Percentiles rank a stretch among this genome's conserved stretches.
Evolutionary conservation across 2,797 vertebrate genomes (phyloP).

Genomic region (Arnoldichthys spilopterus): DNA sequence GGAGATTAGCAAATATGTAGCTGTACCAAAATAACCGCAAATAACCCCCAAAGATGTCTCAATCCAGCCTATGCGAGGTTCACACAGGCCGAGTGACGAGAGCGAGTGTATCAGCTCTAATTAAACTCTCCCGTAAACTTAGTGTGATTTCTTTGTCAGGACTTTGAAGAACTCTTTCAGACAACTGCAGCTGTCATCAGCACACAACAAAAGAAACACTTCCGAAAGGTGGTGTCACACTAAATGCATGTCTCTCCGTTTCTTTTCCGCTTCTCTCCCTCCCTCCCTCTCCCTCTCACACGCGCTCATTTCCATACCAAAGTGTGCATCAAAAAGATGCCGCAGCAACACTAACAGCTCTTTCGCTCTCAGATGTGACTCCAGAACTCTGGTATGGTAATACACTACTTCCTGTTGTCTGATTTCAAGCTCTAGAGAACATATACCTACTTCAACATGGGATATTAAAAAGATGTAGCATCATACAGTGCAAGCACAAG

Average conservation of each 20-base stretch:
- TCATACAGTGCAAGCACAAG: background rate
- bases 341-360: slow-evolving; percentile 26
- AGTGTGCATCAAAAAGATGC: slow-evolving; percentile 9
- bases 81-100: background rate
- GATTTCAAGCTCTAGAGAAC: slow-evolving; percentile 14
- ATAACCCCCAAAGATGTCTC: background rate
- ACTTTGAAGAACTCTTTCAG: slow-evolving; percentile 19
- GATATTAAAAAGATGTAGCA: background rate
- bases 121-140: slow-evolving; percentile 13
- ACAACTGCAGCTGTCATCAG: slow-evolving; percentile 28
- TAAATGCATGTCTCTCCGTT: slow-evolving; percentile 21
- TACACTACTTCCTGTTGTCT: background rate
- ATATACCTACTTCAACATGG: background rate
- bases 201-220: slow-evolving; percentile 18
- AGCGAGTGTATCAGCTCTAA: slow-evolving; percentile 4
- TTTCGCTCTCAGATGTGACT: slow-evolving; percentile 25
- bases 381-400: slow-evolving; percentile 24
- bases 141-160: slow-evolving; percentile 19
- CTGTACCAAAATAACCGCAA: background rate
- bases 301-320: slow-evolving; percentile 15
- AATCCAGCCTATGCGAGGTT: background rate
- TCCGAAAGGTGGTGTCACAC: slow-evolving; percentile 21
- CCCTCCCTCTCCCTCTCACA: slow-evolving; percentile 1
- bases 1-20: background rate
- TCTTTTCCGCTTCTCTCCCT: background rate